Base-by-base conservation (phyloP, 2,797 vertebrate species). In the Malurus splendens region DNA sequence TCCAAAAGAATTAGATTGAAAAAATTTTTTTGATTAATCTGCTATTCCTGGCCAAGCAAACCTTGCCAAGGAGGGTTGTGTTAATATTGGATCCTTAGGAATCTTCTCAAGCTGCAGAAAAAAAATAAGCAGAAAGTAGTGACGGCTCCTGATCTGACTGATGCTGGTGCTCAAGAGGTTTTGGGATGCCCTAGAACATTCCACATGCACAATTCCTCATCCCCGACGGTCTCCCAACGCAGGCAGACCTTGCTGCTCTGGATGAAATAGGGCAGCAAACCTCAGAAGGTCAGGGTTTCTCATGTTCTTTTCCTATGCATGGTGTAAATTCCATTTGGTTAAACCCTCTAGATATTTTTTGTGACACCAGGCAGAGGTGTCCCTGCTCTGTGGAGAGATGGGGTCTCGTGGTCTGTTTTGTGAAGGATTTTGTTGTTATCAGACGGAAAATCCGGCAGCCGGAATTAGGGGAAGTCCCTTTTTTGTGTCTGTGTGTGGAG, bases 271-370 rank as follows among this genome's bases (percentile, higher is more conserved):
- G 23, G 12, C 32, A 78, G 70, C 33, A 86, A 76, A 56, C 8
- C 41, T 80, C 85, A 52, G 74, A 17, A 74, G 36, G 30, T 67
- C 9, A 16, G 8, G 5, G 15, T 32, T 67, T 39, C 54, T 85
- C 47, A 25, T 22, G 32, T 51, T 23, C 38, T 36, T n/a, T 13
- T 66, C 18, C 20, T 30, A 0, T 12, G 8, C 0, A 0, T 7
- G 33, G 17, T 13, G 8, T 12, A 38, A 80, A 67, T 23, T 22
- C 11, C 17, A 4, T 7, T 5, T 1, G 22, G 42, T 32, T 2
- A 47, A 54, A 18, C 1, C 15, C 4, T 41, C 28, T 5, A 41
- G 39, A 1, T 30, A 22, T 51, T 62, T 70, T 28, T n/a, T 32
- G n/a, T 3, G 20, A 9, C 2, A 9, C 28, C 19, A 60, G 51